A percentile compares a stretch with the other conserved stretches of the same genome.
These are phyloP conservation scores for Heliangelus exortis DNA, from an alignment of 2,797 vertebrate genomes.

Conservation along the genomic window DNA sequence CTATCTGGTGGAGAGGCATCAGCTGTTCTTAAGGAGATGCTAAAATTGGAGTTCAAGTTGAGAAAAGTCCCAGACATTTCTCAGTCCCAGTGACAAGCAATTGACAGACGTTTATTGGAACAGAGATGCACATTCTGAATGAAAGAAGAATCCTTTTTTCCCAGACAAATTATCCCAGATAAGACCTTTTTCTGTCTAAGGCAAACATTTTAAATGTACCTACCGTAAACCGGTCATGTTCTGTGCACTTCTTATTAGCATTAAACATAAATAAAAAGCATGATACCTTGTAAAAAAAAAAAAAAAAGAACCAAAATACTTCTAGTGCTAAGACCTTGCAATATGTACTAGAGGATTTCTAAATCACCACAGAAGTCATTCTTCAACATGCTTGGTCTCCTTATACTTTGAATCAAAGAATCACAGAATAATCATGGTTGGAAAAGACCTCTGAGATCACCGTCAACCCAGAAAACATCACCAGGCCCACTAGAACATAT, in stretches of 20 bases:
- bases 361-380: background rate
- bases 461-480: no score
- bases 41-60: background rate
- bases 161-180: background rate
- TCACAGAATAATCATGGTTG: no score
- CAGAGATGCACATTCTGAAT: background rate
- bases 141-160: background rate
- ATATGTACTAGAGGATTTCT: background rate
- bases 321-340: background rate
- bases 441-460: no score
- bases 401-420: background rate
- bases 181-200: background rate
- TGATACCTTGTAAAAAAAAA: background rate
- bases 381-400: background rate
- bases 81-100: background rate
- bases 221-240: background rate
- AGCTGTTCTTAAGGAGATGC: background rate
- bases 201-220: background rate
- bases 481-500: no score
- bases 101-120: background rate
- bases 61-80: background rate
- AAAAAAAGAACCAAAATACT: background rate
- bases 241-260: background rate
- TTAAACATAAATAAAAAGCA: background rate
- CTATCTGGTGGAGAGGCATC: background rate